Percentiles rank a stretch among this genome's conserved stretches.
Evolutionary conservation across 2,113 vertebrate genomes (phyloP).

Genomic region (Petromus typicus): DNA sequence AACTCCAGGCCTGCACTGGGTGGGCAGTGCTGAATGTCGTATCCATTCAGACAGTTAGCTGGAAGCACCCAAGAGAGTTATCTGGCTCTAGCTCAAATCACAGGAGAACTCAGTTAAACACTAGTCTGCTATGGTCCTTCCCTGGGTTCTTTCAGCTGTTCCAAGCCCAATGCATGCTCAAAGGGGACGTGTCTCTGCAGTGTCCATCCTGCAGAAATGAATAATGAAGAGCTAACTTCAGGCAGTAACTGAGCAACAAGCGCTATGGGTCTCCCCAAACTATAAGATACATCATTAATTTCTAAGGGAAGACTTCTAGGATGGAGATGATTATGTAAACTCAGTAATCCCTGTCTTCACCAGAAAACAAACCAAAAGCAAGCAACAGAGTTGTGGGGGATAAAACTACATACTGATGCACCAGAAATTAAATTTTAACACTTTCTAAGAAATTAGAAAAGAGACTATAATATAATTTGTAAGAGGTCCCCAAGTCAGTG

Average conservation of each 20-base stretch:
- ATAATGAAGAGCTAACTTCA: not conserved
- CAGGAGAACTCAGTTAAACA: not conserved
- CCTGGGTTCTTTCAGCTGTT: not conserved
- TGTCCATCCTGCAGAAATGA: not conserved
- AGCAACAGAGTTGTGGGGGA: not conserved
- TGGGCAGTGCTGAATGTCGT: no score
- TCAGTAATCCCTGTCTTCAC: not conserved
- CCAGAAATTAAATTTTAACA: not conserved
- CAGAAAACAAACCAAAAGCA: not conserved
- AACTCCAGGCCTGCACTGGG: not conserved
- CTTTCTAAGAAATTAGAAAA: not conserved
- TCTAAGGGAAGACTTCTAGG: not conserved
- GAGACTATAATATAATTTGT: slow-evolving; percentile 4
- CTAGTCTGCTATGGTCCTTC: not conserved
- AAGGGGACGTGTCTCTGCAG: not conserved
- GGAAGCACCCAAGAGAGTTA: not conserved
- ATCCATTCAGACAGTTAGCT: not conserved
- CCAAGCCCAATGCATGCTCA: no score
- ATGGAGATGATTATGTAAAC: not conserved
- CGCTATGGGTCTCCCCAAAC: not conserved
- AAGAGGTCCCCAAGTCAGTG: not conserved
- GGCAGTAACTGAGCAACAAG: not conserved
- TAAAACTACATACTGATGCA: not conserved
- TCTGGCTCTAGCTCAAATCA: not conserved
- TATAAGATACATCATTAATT: not conserved